These are phyloP conservation scores for Phoxinus phoxinus DNA, from an alignment of 2,113 vertebrate genomes.

Conservation along the genomic window DNA sequence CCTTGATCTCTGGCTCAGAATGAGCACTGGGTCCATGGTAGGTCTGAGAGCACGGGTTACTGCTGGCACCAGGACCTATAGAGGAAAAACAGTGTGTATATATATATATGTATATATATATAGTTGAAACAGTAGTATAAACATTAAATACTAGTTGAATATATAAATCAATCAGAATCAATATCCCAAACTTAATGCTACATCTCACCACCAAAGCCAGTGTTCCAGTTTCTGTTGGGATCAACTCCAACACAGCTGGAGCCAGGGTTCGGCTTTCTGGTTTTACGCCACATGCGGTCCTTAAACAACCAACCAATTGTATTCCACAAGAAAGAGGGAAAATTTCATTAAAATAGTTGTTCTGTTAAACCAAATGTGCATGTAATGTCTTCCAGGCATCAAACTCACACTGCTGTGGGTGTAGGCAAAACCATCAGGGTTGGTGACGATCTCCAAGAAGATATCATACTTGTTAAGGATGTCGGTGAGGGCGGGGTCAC, in stretches of 20 bases:
- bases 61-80: constrained; percentile 83
- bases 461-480: constrained; percentile 87
- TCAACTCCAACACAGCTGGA: constrained; percentile 83
- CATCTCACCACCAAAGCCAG: constrained; percentile 86
- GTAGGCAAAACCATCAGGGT: constrained; percentile 86
- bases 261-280: constrained; percentile 79
- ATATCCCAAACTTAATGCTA: background rate
- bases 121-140: no score
- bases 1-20: constrained; percentile 88
- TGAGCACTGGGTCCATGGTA: constrained; percentile 82
- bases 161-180: background rate
- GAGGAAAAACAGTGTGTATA: background rate
- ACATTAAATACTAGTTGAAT: background rate
- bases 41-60: constrained; percentile 81
- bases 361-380: background rate
- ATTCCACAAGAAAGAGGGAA: background rate
- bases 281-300: constrained; percentile 94
- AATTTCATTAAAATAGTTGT: background rate
- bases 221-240: constrained; percentile 90
- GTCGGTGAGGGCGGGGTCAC: constrained; percentile 72
- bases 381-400: background rate
- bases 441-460: constrained; percentile 86
- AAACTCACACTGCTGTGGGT: constrained; percentile 82
- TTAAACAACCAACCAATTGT: constrained; percentile 57
- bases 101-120: no score